phyloP scores from a whole-genome alignment of 1,140 invertebrate species.

The Drosophila pandora region DNA sequence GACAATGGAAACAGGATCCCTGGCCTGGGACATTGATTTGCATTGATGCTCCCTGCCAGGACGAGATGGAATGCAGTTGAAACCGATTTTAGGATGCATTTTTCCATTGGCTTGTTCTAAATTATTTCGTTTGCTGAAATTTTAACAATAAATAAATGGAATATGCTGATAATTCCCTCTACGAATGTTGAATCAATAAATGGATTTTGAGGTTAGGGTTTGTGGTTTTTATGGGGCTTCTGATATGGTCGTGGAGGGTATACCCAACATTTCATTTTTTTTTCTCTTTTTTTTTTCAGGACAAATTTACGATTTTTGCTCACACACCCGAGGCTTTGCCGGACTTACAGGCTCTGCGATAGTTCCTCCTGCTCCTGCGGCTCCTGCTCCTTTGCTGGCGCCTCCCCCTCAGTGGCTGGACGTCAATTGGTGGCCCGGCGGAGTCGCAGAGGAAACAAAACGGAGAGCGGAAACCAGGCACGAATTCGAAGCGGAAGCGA shows the following conservation, averaged over 20 bases:
- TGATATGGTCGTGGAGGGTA: not conserved
- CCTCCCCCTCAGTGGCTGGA: slow-evolving; percentile 1
- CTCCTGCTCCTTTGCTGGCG: slow-evolving; percentile 12
- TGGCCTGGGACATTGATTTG: slow-evolving; percentile 43
- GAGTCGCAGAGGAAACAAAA: slow-evolving; percentile 40
- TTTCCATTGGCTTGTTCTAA: slow-evolving; percentile 4
- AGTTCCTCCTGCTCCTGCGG: slow-evolving; percentile 11
- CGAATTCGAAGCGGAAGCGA: slow-evolving; percentile 46
- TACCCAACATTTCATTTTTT: not conserved
- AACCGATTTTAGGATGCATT: not conserved
- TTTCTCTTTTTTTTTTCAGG: not conserved
- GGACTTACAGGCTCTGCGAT: slow-evolving; percentile 53
- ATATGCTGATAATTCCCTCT: slow-evolving; percentile 8
- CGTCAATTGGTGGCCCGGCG: slow-evolving; percentile 19
- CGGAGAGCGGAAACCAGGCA: slow-evolving; percentile 25
- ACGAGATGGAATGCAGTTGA: slow-evolving; percentile 18
- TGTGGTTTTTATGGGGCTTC: not conserved
- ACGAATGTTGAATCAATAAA: not conserved
- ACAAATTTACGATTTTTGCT: not conserved
- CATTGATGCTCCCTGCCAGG: slow-evolving; percentile 2
- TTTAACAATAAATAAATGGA: not conserved
- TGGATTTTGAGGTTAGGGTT: not conserved
- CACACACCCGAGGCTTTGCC: slow-evolving; percentile 29
- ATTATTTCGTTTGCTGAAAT: slow-evolving; percentile 3
- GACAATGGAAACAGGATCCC: slow-evolving; percentile 26